These are phyloP conservation scores for Drosophila orena DNA, from an alignment of 1,140 invertebrate species.

Conservation along the genomic window DNA sequence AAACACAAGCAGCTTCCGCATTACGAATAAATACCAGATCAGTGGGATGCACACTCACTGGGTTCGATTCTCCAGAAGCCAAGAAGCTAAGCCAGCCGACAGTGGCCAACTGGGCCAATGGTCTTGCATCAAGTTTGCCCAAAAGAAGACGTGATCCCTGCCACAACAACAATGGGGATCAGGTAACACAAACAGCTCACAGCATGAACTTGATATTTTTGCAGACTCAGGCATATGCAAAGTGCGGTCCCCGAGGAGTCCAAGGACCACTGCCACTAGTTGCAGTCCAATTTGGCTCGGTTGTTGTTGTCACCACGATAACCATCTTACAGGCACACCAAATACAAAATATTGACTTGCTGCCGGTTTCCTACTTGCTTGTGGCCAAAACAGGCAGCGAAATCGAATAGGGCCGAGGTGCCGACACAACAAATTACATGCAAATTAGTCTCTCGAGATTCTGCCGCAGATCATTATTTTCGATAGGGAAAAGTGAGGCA, in stretches of 20 bases:
- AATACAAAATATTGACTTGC: slow-evolving; percentile 64
- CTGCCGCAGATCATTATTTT: not conserved
- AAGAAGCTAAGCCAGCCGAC: slow-evolving; percentile 45
- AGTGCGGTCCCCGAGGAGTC: slow-evolving; percentile 34
- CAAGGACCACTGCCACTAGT: slow-evolving; percentile 18
- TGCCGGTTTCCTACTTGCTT: slow-evolving; percentile 13
- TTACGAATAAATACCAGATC: slow-evolving; percentile 49
- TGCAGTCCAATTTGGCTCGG: slow-evolving; percentile 63
- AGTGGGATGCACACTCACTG: slow-evolving; percentile 6
- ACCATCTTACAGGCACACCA: slow-evolving; percentile 51
- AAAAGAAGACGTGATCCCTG: slow-evolving; percentile 63
- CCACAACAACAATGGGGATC: slow-evolving; percentile 49
- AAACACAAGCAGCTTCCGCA: slow-evolving; percentile 58
- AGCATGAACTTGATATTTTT: slow-evolving; percentile 38
- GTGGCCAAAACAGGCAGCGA: slow-evolving; percentile 8
- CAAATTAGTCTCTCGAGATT: slow-evolving; percentile 47
- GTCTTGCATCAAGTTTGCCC: slow-evolving; percentile 43
- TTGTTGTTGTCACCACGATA: slow-evolving; percentile 72
- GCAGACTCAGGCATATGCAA: slow-evolving; percentile 58
- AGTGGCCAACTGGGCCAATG: slow-evolving; percentile 68
- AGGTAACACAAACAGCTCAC: slow-evolving; percentile 43
- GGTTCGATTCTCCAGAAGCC: slow-evolving; percentile 36
- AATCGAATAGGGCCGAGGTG: slow-evolving; percentile 31
- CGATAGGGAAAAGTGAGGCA: no score
- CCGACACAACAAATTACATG: slow-evolving; percentile 70